Evolutionary conservation across 2,888 invertebrate genomes (phyloP).

Genomic region (Hypolimnas misippus): DNA sequence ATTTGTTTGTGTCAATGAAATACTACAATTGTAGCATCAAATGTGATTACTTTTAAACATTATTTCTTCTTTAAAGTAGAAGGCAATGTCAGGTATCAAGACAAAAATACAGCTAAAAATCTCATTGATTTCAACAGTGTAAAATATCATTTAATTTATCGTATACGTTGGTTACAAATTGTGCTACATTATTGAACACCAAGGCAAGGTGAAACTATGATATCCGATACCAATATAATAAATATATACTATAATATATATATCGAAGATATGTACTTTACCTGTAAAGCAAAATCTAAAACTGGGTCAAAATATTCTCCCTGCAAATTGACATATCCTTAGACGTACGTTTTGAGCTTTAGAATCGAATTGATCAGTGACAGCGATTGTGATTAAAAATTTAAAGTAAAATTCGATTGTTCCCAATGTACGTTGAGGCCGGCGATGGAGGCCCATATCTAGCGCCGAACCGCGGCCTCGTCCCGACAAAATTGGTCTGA

Average conservation of each 20-base stretch:
- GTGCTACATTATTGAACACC: slow-evolving; percentile 81
- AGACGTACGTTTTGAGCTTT: slow-evolving; percentile 74
- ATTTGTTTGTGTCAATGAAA: slow-evolving; percentile 26
- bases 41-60: slow-evolving; percentile 53
- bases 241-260: slow-evolving; percentile 56
- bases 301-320: slow-evolving; percentile 39
- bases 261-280: slow-evolving; percentile 79
- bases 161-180: slow-evolving; percentile 84
- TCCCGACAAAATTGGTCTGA: not conserved
- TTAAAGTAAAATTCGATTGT: slow-evolving; percentile 47
- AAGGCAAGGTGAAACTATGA: slow-evolving; percentile 79
- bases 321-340: slow-evolving; percentile 74
- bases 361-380: slow-evolving; percentile 60
- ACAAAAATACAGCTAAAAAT: slow-evolving; percentile 80
- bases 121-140: slow-evolving; percentile 78
- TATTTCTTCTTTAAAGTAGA: slow-evolving; percentile 57
- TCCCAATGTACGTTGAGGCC: slow-evolving; percentile 36
- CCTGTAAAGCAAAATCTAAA: slow-evolving; percentile 76
- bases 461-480: not conserved
- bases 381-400: slow-evolving; percentile 56
- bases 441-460: not conserved
- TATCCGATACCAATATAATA: slow-evolving; percentile 64
- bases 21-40: slow-evolving; percentile 34
- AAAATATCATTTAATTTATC: slow-evolving; percentile 79
- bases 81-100: slow-evolving; percentile 78